These are phyloP conservation scores for Incurvaria masculella DNA, from an alignment of 2,888 invertebrate genomes.

Conservation along the genomic window DNA sequence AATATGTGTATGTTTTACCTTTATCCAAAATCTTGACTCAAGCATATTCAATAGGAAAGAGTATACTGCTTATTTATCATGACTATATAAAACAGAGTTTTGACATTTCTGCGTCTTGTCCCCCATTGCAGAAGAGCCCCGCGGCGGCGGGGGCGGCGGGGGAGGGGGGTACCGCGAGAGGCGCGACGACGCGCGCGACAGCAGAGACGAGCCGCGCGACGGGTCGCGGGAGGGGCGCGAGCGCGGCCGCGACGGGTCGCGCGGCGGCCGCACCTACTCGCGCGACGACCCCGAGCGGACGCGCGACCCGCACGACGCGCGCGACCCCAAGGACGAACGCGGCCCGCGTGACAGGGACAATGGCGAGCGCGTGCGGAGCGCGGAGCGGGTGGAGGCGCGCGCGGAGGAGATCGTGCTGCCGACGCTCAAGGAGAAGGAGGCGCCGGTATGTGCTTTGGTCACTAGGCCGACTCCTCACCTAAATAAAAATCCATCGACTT, in stretches of 20 bases:
- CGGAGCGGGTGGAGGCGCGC: constrained; percentile 5
- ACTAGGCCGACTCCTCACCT: no score
- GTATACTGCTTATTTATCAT: no score
- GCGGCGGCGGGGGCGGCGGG: constrained; percentile 23
- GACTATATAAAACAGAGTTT: no score
- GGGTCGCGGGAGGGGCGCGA: no score
- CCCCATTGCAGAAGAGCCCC: constrained; percentile 22
- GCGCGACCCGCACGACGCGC: constrained; percentile 16
- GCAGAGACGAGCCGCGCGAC: constrained; percentile 8
- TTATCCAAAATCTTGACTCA: no score
- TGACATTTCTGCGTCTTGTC: no score
- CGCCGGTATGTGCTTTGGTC: constrained; percentile 58
- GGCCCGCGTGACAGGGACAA: constrained; percentile 12
- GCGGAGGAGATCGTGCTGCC: constrained; percentile 55
- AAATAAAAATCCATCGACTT: no score
- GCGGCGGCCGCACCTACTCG: constrained; percentile 16
- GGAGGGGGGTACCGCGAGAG: constrained; percentile 17
- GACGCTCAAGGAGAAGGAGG: constrained; percentile 68
- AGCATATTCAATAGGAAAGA: no score
- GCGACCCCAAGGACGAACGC: constrained; percentile 16
- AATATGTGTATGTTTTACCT: no score
- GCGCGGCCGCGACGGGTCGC: constrained; percentile 10
- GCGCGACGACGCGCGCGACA: constrained; percentile 24
- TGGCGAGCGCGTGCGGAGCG: constrained; percentile 10
- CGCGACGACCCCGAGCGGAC: constrained; percentile 12